Evolutionary conservation across 2,113 vertebrate species (phyloP).

Genomic region (Neomonachus schauinslandi): DNA sequence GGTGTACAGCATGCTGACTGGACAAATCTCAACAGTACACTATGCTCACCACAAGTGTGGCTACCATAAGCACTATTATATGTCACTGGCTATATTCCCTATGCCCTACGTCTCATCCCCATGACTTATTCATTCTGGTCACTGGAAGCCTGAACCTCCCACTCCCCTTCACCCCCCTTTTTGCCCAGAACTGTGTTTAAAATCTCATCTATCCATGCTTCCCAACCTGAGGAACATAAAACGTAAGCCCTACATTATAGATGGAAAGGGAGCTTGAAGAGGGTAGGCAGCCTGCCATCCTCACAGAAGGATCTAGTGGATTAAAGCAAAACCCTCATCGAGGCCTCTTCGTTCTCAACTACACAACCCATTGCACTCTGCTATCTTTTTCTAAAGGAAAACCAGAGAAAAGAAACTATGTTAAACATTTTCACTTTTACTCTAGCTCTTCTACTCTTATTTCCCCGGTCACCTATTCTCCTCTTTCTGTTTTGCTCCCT

Average conservation of each 20-base stretch:
- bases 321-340: background rate
- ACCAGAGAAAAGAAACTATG: background rate
- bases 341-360: background rate
- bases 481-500: background rate
- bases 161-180: background rate
- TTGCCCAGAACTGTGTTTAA: background rate
- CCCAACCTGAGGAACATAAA: background rate
- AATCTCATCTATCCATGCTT: background rate
- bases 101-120: background rate
- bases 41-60: background rate
- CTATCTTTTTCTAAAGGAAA: background rate
- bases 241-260: background rate
- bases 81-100: background rate
- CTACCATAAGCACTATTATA: no score
- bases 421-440: background rate
- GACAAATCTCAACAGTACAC: background rate
- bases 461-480: background rate
- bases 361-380: background rate
- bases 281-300: background rate
- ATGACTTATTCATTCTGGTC: background rate
- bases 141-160: background rate
- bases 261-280: background rate
- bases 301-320: background rate
- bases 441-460: background rate
- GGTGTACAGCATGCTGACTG: background rate